Base-by-base conservation (phyloP, 2,888 invertebrate genomes). In the Aphodius granarius region DNA sequence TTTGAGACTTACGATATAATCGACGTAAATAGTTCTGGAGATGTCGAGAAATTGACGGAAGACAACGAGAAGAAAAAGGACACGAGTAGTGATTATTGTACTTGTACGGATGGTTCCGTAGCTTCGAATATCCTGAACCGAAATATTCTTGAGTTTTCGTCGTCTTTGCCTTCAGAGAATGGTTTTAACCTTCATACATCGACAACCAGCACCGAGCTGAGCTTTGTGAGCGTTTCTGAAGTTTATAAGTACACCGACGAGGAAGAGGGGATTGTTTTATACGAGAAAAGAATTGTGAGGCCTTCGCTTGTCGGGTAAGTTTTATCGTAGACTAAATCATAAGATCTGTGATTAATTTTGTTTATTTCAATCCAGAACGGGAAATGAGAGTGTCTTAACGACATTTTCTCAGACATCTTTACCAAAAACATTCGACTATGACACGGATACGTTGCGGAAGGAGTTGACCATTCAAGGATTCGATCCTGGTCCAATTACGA, bases 401-500 rank as follows among this genome's bases (percentile, higher is more conserved):
- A 77, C 75, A 15, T 71, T 75, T 16, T 82, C 82, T 0, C 77
- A 84, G 71, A 84, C 85, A 6, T 86, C 85, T n/a, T 86, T 92
- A 0, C 92, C 92, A 0, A 84, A 91, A 0, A 90, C 91, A 0
- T 85, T 92, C 20, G 91, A 92, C 79, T 93, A 92, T 79, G 93
- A 94, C 81, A 91, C 93, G 16, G 90, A 91, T 78, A 89, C 90
- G 0, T 86, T 95, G 1, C 87, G 93, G 68, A 88, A 89, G 0
- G 93, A 93, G 82, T 86, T 96, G 63, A 89, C 90, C 0, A 86
- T 87, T 5, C 88, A 91, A 17, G 96, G 96, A 0, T 87, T 82
- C 76, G 91, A 93, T 80, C 89, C 88, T 9, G 97, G 97, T 0
- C 97, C 97, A 2, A 93, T 97, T 80, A 94, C 93, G 0, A 88